phyloP scores from a whole-genome alignment of 2,113 vertebrate genomes.

The Gavialis gangeticus region DNA sequence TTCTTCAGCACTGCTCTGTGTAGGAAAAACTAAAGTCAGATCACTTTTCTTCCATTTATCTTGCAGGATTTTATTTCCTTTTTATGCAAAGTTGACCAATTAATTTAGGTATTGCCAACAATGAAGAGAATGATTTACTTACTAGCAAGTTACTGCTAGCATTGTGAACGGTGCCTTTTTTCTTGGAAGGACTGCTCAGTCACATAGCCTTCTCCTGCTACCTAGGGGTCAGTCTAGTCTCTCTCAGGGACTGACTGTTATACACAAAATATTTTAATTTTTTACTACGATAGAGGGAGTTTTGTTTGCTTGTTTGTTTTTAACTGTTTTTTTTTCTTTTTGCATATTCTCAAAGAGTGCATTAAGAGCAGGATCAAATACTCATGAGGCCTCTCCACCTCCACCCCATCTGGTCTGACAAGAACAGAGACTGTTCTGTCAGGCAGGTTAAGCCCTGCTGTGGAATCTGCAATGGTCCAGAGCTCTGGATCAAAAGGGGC shows the following conservation, averaged over 20 bases:
- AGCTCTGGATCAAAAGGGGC: neutral
- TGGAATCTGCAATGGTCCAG: neutral
- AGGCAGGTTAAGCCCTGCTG: neutral
- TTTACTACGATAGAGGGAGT: neutral
- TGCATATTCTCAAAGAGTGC: neutral
- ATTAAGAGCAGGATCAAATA: neutral
- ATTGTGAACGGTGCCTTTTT: slow-evolving; percentile 6
- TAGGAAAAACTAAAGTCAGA: slow-evolving; percentile 52
- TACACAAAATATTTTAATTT: neutral
- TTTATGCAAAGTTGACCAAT: slow-evolving; percentile 18
- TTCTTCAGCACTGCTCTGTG: slow-evolving; percentile 41
- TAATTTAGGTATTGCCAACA: slow-evolving; percentile 54
- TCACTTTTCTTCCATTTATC: slow-evolving; percentile 37
- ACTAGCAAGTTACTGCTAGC: accelerated
- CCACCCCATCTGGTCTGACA: neutral
- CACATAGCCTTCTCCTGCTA: neutral
- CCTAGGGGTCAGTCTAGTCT: neutral
- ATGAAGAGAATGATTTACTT: neutral
- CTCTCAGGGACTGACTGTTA: neutral
- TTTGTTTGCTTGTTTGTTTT: neutral
- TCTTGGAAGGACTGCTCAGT: neutral
- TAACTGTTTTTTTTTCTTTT: neutral
- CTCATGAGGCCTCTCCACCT: neutral
- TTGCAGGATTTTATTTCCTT: slow-evolving; percentile 11
- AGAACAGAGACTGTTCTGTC: neutral